Evolutionary conservation across 2,888 invertebrate species (phyloP), one percentile per base, ranked within the genome.

Genomic region (Diarsia rubi): DNA sequence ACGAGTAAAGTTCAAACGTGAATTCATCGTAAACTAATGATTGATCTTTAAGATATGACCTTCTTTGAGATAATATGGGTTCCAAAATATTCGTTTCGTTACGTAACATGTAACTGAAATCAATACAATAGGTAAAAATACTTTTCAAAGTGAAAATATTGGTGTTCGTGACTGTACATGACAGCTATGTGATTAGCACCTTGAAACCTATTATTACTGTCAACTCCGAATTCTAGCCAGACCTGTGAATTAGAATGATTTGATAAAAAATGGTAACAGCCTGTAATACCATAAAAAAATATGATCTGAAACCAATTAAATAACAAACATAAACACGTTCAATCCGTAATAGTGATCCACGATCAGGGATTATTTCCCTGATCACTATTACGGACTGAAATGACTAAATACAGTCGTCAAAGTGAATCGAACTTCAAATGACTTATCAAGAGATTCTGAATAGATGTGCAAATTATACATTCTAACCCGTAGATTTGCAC

Each of bases 401-500:
- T 44, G 3, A 47, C 37, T 47, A 66, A 49, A 12, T 27, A 21
- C 24, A 1, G 0, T 27, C 37, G 0, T 31, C 64, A 52, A 81
- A 62, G 66, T 14, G 19, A 81, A 73, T 60, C 27, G 27, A 44
- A 31, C 24, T 49, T 21, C 19, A 64, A 68, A 47, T 76, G 24
- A 4, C n/a, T 27, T 42, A 24, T 59, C 37, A 31, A 27, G 6
- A 45, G 11, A 37, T 54, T 63, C 19, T 45, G 24, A 49, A 69
- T 67, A 21, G 31, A 2, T 19, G 4, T 68, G 19, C 52, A 45
- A 47, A 78, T 68, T 77, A 77, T 63, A 63, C 76, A 54, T 27
- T 54, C 44, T 19, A 16, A 47, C n/a, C 16, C 52, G 14, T 12
- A 69, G 68, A 68, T 82, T 82, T 69, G 52, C 67, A 42, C 49